Evolutionary conservation across 1,140 invertebrate species (phyloP).

Genomic region (Heterodera schachtii): DNA sequence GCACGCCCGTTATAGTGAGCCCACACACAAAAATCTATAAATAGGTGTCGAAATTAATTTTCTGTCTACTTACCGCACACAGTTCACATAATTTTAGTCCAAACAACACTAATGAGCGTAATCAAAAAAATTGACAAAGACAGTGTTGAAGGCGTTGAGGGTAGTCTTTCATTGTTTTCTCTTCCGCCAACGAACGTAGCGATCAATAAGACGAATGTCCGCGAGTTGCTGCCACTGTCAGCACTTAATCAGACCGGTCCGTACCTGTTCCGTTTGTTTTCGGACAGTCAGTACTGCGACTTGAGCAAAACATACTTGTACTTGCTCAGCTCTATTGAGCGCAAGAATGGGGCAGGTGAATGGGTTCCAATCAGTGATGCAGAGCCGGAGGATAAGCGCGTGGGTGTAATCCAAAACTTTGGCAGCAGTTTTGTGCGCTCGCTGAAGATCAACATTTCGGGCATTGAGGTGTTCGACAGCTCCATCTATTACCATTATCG

Average conservation of each 20-base stretch:
- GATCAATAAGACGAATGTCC: background rate
- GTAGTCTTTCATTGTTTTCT: background rate
- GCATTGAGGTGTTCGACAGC: background rate
- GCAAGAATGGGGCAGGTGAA: background rate
- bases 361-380: slow-evolving; percentile 7
- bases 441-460: background rate
- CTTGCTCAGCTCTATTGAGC: background rate
- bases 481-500: background rate
- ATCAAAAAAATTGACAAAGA: slow-evolving; percentile 28
- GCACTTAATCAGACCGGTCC: slow-evolving; percentile 15
- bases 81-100: background rate
- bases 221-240: slow-evolving; percentile 3
- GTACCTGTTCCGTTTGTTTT: slow-evolving; percentile 5
- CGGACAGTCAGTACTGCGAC: background rate
- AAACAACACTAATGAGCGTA: background rate
- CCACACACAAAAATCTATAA: slow-evolving; percentile 16
- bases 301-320: slow-evolving; percentile 6
- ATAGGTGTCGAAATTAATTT: background rate
- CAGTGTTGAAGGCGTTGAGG: slow-evolving; percentile 14
- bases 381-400: background rate
- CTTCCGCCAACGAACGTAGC: slow-evolving; percentile 2
- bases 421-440: background rate
- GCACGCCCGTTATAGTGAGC: background rate
- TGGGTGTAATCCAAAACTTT: background rate
- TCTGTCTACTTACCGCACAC: background rate